A percentile compares a stretch with the other conserved stretches of the same genome.
These are phyloP conservation scores for Mastomys coucha DNA, from an alignment of 2,113 vertebrate genomes.

Conservation along the genomic window DNA sequence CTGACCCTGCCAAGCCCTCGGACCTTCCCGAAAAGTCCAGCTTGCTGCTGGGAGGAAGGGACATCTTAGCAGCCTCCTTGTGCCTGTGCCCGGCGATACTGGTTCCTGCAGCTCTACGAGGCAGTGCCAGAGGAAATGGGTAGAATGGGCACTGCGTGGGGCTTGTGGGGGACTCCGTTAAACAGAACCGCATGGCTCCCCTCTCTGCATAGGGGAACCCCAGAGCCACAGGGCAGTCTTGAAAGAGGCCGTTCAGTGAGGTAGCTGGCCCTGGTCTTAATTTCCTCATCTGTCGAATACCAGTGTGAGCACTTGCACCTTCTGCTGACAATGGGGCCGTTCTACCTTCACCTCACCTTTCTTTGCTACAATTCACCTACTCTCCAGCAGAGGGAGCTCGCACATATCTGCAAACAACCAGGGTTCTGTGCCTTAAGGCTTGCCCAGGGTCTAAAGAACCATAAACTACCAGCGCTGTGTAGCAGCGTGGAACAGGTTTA, in stretches of 20 bases:
- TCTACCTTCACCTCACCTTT: background rate
- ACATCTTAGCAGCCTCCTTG: background rate
- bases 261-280: background rate
- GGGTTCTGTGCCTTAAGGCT: fast-evolving
- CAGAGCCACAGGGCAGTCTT: background rate
- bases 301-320: background rate
- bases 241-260: background rate
- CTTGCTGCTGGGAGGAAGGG: background rate
- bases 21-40: background rate
- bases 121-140: background rate
- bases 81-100: background rate
- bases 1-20: background rate
- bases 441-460: background rate
- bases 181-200: background rate
- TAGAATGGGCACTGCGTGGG: background rate
- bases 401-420: background rate
- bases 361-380: background rate
- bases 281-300: background rate
- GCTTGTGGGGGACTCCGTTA: background rate
- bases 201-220: background rate
- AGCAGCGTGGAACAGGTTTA: background rate
- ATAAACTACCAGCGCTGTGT: background rate
- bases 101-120: background rate
- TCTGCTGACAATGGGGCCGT: fast-evolving
- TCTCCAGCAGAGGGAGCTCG: conserved; percentile 51